phyloP scores from a whole-genome alignment of 2,113 vertebrate species.

The Pagrus major region DNA sequence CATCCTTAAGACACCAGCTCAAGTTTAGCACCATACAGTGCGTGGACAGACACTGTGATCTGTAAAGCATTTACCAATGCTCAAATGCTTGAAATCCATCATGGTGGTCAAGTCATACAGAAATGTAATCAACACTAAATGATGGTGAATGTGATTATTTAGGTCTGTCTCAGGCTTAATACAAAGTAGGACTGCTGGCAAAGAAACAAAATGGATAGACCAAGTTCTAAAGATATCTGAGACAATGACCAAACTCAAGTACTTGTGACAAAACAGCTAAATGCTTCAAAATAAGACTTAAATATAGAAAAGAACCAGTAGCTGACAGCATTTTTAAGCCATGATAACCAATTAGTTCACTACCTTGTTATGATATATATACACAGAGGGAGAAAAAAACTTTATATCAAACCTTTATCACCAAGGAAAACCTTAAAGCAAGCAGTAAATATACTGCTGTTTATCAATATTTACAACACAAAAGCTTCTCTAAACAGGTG shows the following conservation, averaged over 20 bases:
- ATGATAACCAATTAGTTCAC: constrained; percentile 28
- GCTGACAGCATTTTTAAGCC: constrained; percentile 22
- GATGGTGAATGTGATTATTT: not conserved
- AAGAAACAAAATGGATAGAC: not conserved
- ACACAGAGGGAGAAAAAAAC: not conserved
- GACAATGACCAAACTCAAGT: constrained; percentile 7
- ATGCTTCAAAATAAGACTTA: constrained; percentile 52
- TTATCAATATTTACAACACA: constrained; percentile 72
- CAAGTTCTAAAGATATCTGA: constrained; percentile 23
- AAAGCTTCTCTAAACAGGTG: constrained; percentile 22
- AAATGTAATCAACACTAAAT: not conserved
- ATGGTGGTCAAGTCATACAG: constrained; percentile 24
- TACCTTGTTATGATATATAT: constrained; percentile 13
- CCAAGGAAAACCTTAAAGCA: constrained; percentile 41
- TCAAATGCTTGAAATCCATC: constrained; percentile 5
- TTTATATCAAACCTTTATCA: constrained; percentile 37
- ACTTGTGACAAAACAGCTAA: constrained; percentile 39
- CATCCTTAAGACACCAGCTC: constrained; percentile 30
- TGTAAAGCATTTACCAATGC: not conserved
- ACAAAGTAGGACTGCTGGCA: constrained; percentile 27
- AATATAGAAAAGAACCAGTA: constrained; percentile 17
- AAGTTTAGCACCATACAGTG: constrained; percentile 21
- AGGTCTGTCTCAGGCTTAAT: not conserved
- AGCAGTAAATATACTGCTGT: constrained; percentile 61
- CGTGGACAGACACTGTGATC: not conserved